Base-by-base conservation (phyloP, 2,888 invertebrate genomes). In the Ichneumon xanthorius region DNA sequence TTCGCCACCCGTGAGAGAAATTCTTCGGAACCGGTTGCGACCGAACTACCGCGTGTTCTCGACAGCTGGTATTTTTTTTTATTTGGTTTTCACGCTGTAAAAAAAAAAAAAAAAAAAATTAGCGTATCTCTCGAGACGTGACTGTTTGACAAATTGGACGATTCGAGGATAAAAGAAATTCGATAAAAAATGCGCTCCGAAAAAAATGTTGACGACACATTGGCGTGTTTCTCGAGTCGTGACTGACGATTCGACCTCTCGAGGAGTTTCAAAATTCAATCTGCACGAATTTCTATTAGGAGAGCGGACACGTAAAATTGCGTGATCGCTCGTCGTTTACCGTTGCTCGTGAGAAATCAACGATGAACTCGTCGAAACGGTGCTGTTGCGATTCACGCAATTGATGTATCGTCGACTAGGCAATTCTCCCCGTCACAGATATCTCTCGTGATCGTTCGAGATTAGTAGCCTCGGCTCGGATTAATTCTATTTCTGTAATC, bases 401-500 rank as follows among this genome's bases (percentile, higher is more conserved):
- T 82, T 72, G 50, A 71, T 55, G 65, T 77, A 26, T 78, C 68
- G 19, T 71, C 71, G 70, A 72, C 61, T 14, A 82, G 67, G 80
- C 72, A 26, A 79, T 22, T 26, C 79, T 83, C 73, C 77, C 77
- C 63, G 77, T 78, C 81, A 67, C 55, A 58, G 45, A 37, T 45
- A 37, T 65, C 73, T 83, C 72, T 83, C 68, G 68, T 63, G 65
- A 75, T 67, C 61, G 22, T 70, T 78, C 26, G 71, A 26, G 68
- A 50, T 80, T 48, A 40, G 48, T 71, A 58, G 58, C 58, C 58
- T 14, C 58, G 63, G 50, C 55, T 73, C 40, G 77, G 48, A 82
- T 86, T 86, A 22, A 82, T 84, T 86, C 87, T 87, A 87, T 85
- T 87, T 85, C 78, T 63, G 79, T 26, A 72, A 82, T 72, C 45